phyloP scores from a whole-genome alignment of 2,797 vertebrate genomes.

The Benthosema pterotum region DNA sequence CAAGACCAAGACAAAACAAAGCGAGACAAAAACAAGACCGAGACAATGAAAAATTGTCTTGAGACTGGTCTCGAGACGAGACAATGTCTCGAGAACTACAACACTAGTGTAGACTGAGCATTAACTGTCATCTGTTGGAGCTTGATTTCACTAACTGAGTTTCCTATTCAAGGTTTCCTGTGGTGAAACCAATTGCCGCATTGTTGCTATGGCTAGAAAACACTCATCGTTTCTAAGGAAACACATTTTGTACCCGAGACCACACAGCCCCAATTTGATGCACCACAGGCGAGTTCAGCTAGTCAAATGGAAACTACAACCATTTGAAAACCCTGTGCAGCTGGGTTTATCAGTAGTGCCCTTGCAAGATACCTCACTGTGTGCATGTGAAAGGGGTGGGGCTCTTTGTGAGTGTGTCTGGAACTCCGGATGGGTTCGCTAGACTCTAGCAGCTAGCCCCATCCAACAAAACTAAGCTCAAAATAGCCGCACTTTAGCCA shows the following conservation, averaged over 20 bases:
- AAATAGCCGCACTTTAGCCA: not conserved
- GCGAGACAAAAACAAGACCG: too few relatives aligned
- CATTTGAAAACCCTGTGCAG: conserved; percentile 24
- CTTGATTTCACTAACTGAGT: conserved; percentile 62
- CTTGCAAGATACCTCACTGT: not conserved
- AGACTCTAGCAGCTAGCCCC: too few relatives aligned
- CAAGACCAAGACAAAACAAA: too few relatives aligned
- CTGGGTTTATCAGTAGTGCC: conserved; percentile 22
- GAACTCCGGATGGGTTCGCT: not conserved
- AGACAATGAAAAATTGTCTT: too few relatives aligned
- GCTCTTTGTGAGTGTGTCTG: not conserved
- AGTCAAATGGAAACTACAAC: conserved; percentile 34
- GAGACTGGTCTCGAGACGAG: too few relatives aligned
- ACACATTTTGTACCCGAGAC: conserved; percentile 46
- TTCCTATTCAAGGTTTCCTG: conserved; percentile 74
- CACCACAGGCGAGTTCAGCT: conserved; percentile 50
- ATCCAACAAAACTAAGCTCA: not conserved
- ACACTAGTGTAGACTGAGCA: conserved; percentile 19
- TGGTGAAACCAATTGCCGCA: conserved; percentile 57
- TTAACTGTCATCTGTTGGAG: conserved; percentile 37
- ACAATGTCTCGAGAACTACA: too few relatives aligned
- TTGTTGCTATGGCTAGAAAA: conserved; percentile 71
- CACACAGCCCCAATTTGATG: conserved; percentile 55
- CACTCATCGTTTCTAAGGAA: conserved; percentile 78
- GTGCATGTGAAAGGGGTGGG: not conserved